Conservation (phyloP, 2,888 invertebrate genomes). For the Acrobasis suavella region DNA sequence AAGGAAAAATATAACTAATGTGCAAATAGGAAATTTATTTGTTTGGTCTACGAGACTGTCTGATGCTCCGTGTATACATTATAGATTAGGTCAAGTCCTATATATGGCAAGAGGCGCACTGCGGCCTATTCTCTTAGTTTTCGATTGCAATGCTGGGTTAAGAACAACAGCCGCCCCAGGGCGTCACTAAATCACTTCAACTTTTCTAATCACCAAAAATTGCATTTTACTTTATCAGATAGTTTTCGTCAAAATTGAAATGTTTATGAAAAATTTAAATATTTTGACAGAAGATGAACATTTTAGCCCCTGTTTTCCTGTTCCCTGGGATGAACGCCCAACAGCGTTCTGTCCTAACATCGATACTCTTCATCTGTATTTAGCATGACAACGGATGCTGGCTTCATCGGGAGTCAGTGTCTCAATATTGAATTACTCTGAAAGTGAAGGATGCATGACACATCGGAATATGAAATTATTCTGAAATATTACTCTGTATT, state of each 20-base stretch:
- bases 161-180: too few species aligned
- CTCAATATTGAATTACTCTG: constrained; percentile 1
- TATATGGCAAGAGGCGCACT: constrained; percentile 53
- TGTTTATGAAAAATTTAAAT: too few species aligned
- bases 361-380: constrained; percentile 29
- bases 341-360: too few species aligned
- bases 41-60: constrained; percentile 36
- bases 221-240: too few species aligned
- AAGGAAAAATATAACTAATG: constrained; percentile 36
- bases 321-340: too few species aligned
- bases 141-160: constrained; percentile 28
- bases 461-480: constrained; percentile 7
- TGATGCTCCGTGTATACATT: constrained; percentile 57
- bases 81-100: constrained; percentile 71
- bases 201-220: too few species aligned
- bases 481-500: neutral
- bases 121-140: constrained; percentile 34
- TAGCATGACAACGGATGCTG: constrained; percentile 25
- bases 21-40: constrained; percentile 27
- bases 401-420: neutral
- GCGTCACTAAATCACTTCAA: too few species aligned
- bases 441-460: constrained; percentile 5
- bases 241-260: too few species aligned
- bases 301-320: too few species aligned
- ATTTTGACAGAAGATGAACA: too few species aligned